These are phyloP conservation scores for Tolmerus cingulatus DNA, from an alignment of 2,888 invertebrate species.

Conservation along the genomic window DNA sequence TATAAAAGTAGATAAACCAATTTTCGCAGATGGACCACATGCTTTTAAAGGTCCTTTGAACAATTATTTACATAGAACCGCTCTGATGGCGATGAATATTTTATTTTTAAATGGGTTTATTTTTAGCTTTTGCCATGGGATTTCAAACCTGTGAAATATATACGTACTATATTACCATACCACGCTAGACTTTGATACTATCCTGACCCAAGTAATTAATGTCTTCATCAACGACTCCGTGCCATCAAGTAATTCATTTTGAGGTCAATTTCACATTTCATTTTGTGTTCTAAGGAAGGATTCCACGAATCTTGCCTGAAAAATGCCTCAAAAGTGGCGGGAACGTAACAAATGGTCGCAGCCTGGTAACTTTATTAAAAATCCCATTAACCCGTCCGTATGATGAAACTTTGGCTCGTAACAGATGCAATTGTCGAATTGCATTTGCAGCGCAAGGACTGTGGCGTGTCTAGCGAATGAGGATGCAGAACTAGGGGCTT, in stretches of 20 bases:
- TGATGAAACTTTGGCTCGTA: constrained; percentile 15
- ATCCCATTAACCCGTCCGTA: neutral
- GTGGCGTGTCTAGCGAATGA: neutral
- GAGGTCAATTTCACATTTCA: neutral
- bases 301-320: neutral
- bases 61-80: neutral
- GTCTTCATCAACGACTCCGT: neutral
- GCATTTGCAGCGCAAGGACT: neutral
- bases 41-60: neutral
- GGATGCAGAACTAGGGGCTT: neutral
- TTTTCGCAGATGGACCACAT: neutral
- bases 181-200: no score
- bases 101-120: neutral
- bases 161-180: no score
- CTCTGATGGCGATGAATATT: neutral
- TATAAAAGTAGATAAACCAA: neutral
- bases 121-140: neutral
- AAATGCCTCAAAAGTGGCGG: neutral
- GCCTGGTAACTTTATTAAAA: constrained; percentile 1
- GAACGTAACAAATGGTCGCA: neutral
- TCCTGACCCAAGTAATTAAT: neutral
- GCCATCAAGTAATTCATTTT: neutral
- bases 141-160: neutral
- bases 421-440: constrained; percentile 35
- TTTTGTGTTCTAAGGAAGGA: neutral